phyloP scores from a whole-genome alignment of 2,113 vertebrate species.

The Osmerus eperlanus region DNA sequence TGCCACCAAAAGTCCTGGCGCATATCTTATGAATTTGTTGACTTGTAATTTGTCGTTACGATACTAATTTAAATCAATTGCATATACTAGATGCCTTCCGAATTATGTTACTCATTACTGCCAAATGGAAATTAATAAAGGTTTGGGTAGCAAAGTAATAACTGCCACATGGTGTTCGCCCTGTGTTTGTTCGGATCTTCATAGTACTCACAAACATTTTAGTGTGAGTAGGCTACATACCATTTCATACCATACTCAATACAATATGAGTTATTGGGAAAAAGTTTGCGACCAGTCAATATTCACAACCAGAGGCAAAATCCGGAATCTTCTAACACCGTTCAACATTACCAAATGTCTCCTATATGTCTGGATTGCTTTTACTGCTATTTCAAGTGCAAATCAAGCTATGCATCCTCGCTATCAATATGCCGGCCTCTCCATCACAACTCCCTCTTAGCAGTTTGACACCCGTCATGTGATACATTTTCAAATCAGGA shows the following conservation, averaged over 20 bases:
- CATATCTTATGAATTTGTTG: constrained; percentile 13
- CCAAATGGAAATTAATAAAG: too few species aligned
- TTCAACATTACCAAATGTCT: too few species aligned
- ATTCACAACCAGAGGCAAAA: too few species aligned
- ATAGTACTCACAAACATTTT: too few species aligned
- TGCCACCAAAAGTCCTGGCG: constrained; percentile 1
- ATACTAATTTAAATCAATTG: constrained; percentile 15
- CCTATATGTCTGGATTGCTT: too few species aligned
- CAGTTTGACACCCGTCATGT: neutral
- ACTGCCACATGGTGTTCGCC: too few species aligned
- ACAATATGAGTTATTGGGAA: too few species aligned
- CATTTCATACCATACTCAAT: too few species aligned
- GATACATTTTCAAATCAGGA: neutral
- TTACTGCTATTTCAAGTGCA: constrained; percentile 5
- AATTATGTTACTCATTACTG: neutral
- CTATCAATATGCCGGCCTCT: constrained; percentile 1
- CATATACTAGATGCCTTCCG: constrained; percentile 11
- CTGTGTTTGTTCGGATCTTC: neutral
- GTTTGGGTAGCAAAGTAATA: too few species aligned
- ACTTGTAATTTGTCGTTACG: constrained; percentile 15
- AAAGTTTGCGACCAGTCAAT: too few species aligned
- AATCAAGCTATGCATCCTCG: constrained; percentile 8
- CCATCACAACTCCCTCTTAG: neutral
- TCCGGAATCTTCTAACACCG: too few species aligned
- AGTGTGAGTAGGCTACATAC: too few species aligned